Evolutionary conservation across 2,797 vertebrate genomes (phyloP).

Genomic region (Acanthurus tractus): DNA sequence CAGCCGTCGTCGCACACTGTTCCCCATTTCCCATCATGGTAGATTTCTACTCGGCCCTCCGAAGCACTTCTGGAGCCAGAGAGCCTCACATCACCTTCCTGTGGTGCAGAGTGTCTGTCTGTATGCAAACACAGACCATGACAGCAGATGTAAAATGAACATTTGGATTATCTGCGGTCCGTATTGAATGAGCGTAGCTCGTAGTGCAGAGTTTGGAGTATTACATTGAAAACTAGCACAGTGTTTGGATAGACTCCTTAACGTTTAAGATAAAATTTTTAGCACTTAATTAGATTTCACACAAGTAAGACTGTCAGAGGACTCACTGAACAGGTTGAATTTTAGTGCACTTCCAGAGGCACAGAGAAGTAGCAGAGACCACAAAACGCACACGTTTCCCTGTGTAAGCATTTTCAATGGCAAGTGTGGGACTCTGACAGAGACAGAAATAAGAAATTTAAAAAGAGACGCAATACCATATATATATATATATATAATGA

Average conservation of each 20-base stretch:
- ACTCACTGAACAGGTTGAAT: conserved; percentile 70
- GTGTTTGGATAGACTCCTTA: background rate
- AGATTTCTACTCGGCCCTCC: conserved; percentile 83
- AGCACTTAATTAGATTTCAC: background rate
- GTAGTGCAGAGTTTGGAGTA: background rate
- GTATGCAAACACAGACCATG: background rate
- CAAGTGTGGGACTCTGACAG: background rate
- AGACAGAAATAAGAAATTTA: background rate
- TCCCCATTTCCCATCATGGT: conserved; percentile 80
- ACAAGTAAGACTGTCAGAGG: background rate
- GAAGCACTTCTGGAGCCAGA: conserved; percentile 44
- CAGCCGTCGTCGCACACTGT: conserved; percentile 84
- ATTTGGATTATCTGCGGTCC: background rate
- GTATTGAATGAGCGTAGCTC: background rate
- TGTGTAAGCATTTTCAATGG: conserved; percentile 46
- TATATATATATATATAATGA: no score
- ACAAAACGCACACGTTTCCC: conserved; percentile 31
- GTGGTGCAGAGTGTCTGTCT: background rate
- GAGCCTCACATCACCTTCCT: conserved; percentile 77
- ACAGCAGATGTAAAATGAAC: conserved; percentile 11
- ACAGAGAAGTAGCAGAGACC: conserved; percentile 67
- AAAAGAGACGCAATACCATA: no score
- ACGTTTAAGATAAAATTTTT: background rate
- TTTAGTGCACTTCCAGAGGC: background rate
- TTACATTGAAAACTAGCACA: background rate